Conservation (phyloP, 2,113 vertebrate species). For the Antigone vipio region DNA sequence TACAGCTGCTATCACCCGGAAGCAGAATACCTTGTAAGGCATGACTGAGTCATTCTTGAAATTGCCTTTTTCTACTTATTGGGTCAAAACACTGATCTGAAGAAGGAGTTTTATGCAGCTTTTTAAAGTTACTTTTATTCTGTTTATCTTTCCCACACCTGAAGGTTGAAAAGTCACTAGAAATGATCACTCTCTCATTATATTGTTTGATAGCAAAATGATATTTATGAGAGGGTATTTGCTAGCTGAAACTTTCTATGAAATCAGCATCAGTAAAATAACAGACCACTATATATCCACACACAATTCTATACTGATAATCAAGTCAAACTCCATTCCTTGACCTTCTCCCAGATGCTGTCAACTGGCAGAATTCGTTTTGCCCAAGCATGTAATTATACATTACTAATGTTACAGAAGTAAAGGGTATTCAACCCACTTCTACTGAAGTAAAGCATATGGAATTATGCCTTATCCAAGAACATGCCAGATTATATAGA, state of each 20-base stretch:
- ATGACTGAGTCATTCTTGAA: neutral
- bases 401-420: neutral
- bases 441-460: neutral
- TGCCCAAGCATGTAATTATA: neutral
- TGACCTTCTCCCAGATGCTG: neutral
- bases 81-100: neutral
- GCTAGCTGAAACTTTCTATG: neutral
- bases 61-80: neutral
- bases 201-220: neutral
- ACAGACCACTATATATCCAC: neutral
- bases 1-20: neutral
- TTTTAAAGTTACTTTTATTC: neutral
- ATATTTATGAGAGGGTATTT: neutral
- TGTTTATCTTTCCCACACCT: neutral
- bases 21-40: neutral
- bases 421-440: neutral
- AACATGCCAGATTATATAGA: neutral
- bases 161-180: neutral
- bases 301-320: neutral
- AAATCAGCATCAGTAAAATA: neutral
- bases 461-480: neutral
- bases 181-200: neutral
- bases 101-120: neutral
- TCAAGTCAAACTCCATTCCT: neutral
- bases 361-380: neutral